Evolutionary conservation across 2,113 vertebrate species (phyloP).

Genomic region (Physeter macrocephalus): DNA sequence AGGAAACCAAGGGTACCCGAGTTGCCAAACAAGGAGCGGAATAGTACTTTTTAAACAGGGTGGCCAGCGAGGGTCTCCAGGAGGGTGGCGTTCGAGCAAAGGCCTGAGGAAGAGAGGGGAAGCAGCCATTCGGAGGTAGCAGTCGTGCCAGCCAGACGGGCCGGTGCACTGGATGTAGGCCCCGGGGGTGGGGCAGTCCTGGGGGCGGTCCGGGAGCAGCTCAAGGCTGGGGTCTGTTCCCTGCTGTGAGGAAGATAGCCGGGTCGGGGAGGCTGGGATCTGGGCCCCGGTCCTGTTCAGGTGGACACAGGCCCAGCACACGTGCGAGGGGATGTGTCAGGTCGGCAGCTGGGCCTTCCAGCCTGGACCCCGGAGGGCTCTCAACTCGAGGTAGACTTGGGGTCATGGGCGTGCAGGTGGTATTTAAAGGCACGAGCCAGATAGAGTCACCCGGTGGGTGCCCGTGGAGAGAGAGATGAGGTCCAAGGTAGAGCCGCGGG

Average conservation of each 20-base stretch:
- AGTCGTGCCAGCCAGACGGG: rapidly evolving
- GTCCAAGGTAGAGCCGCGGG: not conserved
- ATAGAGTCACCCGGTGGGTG: rapidly evolving
- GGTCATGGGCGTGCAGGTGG: too few relatives aligned
- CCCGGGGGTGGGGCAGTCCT: rapidly evolving
- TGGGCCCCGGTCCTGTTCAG: not conserved
- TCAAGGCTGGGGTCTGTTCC: not conserved
- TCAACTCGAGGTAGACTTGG: too few relatives aligned
- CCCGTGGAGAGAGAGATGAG: not conserved
- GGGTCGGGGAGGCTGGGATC: too few relatives aligned
- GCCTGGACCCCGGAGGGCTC: not conserved
- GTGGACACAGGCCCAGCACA: not conserved
- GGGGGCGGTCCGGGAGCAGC: not conserved
- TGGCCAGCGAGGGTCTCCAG: not conserved
- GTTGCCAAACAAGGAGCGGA: not conserved
- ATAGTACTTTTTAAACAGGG: too few relatives aligned
- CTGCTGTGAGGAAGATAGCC: not conserved
- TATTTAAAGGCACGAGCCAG: not conserved
- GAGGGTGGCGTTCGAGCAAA: not conserved
- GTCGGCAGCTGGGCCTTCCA: not conserved
- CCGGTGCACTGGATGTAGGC: not conserved
- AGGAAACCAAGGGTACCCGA: rapidly evolving
- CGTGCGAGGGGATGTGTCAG: rapidly evolving
- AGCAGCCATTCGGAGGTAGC: rapidly evolving
- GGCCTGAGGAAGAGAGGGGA: not conserved